Conservation (phyloP, 2,113 vertebrate species). For the Macquaria ambigua region DNA sequence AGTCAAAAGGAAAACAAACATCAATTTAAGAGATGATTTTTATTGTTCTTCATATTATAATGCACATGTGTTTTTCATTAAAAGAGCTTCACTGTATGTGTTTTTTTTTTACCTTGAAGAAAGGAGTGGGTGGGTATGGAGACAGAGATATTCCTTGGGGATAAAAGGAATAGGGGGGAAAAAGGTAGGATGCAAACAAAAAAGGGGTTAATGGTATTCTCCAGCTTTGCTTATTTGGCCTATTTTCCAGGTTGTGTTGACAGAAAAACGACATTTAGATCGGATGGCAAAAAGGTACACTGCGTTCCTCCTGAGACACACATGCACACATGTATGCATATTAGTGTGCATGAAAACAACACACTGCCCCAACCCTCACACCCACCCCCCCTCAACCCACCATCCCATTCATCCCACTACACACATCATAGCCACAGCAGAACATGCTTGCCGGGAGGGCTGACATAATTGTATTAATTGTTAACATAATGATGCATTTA, state of each 20-base stretch:
- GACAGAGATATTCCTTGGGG: conserved; percentile 18
- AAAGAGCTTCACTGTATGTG: not conserved
- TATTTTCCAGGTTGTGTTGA: conserved; percentile 46
- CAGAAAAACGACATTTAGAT: conserved; percentile 48
- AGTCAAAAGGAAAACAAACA: conserved; percentile 48
- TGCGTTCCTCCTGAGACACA: not conserved
- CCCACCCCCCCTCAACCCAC: not conserved
- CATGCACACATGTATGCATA: conserved; percentile 9
- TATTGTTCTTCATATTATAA: conserved; percentile 39
- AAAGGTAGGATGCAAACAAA: conserved; percentile 28
- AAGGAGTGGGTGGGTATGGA: conserved; percentile 15
- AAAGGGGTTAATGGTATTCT: conserved; percentile 53
- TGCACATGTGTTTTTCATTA: conserved; percentile 58
- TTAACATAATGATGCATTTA: conserved; percentile 86
- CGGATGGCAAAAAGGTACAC: conserved; percentile 22
- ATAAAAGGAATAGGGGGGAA: conserved; percentile 19
- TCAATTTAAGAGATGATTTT: conserved; percentile 42
- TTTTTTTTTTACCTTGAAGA: conserved; percentile 2
- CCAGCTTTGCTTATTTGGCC: conserved; percentile 48
- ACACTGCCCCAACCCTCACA: conserved; percentile 16
- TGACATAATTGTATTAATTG: conserved; percentile 85
- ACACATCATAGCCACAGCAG: conserved; percentile 41
- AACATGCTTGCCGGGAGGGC: conserved; percentile 67
- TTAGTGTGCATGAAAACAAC: conserved; percentile 24
- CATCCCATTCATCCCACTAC: not conserved